A percentile compares a stretch with the other conserved stretches of the same genome.
phyloP scores from a whole-genome alignment of 2,113 vertebrate species.

The Scalopus aquaticus region DNA sequence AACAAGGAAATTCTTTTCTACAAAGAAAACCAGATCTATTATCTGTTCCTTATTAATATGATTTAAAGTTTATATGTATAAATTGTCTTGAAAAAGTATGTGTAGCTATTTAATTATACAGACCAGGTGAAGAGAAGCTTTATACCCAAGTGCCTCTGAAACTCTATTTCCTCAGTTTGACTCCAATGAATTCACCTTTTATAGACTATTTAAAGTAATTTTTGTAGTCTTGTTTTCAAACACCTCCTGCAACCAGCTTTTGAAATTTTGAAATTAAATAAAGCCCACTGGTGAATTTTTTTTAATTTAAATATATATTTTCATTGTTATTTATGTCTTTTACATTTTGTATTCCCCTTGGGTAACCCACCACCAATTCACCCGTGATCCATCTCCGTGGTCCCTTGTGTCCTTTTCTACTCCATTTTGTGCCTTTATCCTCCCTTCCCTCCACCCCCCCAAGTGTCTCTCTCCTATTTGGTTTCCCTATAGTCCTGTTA shows the following conservation, averaged over 20 bases:
- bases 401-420: too few relatives aligned
- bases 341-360: too few relatives aligned
- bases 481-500: too few relatives aligned
- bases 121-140: background rate
- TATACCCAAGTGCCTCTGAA: background rate
- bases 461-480: too few relatives aligned
- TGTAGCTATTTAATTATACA: background rate
- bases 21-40: background rate
- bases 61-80: background rate
- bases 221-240: background rate
- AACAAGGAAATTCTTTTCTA: background rate
- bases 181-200: background rate
- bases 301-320: too few relatives aligned
- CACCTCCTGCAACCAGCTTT: background rate
- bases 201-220: background rate
- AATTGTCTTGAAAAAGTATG: background rate
- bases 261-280: slow-evolving; percentile 51
- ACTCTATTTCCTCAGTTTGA: background rate
- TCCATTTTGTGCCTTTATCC: too few relatives aligned
- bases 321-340: too few relatives aligned
- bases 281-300: background rate
- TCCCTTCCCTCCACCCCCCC: too few relatives aligned
- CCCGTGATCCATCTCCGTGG: too few relatives aligned
- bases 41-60: background rate
- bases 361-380: too few relatives aligned